Percentiles rank a stretch among this genome's conserved stretches.
Conservation (phyloP, 2,113 vertebrate species). For the Gopherus flavomarginatus region DNA sequence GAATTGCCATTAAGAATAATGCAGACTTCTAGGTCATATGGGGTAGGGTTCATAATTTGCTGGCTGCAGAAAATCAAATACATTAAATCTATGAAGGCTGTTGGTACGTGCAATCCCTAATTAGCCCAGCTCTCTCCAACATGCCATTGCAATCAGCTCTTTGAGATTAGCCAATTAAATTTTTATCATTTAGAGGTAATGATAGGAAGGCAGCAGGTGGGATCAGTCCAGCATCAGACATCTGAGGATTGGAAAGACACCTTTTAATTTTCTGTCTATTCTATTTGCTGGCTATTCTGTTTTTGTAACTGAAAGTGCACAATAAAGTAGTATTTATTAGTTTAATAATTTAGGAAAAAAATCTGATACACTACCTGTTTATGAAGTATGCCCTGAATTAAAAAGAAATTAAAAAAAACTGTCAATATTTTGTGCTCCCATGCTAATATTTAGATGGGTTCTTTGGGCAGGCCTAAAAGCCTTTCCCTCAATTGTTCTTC, state of each 20-base stretch:
- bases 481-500: background rate
- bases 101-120: background rate
- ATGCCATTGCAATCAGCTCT: background rate
- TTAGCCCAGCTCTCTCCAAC: background rate
- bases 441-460: background rate
- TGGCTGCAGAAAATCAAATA: background rate
- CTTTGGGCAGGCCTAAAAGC: background rate
- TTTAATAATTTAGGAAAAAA: background rate
- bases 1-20: background rate
- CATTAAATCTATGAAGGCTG: background rate
- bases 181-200: background rate
- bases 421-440: background rate
- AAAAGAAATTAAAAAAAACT: background rate
- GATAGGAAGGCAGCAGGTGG: background rate
- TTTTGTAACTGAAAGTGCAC: background rate
- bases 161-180: background rate
- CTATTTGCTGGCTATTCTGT: background rate
- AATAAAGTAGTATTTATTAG: background rate
- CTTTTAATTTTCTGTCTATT: background rate
- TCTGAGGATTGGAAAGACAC: background rate
- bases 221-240: background rate
- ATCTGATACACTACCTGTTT: background rate
- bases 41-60: background rate
- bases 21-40: background rate
- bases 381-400: background rate